Evolutionary conservation across 2,113 vertebrate genomes (phyloP).

Genomic region (Polyodon spathula): DNA sequence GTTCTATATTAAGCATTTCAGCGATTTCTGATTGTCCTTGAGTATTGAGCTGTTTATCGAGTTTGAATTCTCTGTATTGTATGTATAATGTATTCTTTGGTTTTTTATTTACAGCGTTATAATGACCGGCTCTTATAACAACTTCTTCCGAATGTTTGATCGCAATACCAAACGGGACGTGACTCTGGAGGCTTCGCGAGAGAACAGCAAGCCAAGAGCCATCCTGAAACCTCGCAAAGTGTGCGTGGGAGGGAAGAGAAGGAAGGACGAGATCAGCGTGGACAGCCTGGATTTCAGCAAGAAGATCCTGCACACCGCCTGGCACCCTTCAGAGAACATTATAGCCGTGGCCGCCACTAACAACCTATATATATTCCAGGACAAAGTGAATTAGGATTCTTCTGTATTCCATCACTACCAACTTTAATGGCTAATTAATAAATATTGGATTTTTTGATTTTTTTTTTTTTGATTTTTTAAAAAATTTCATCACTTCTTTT

Average conservation of each 20-base stretch:
- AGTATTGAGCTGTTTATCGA: not conserved
- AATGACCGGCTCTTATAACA: slow-evolving; percentile 95
- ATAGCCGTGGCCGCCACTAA: slow-evolving; percentile 94
- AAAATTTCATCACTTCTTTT: too few relatives aligned
- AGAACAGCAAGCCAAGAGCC: slow-evolving; percentile 92
- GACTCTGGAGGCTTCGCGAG: slow-evolving; percentile 86
- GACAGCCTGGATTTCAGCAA: slow-evolving; percentile 97
- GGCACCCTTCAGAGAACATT: slow-evolving; percentile 94
- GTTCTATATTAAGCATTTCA: too few relatives aligned
- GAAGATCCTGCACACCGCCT: slow-evolving; percentile 94
- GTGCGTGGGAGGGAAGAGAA: slow-evolving; percentile 83
- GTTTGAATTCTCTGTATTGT: not conserved
- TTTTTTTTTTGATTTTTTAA: too few relatives aligned
- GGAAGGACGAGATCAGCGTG: slow-evolving; percentile 91
- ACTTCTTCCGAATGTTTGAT: slow-evolving; percentile 96
- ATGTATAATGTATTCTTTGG: not conserved
- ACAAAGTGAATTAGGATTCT: slow-evolving; percentile 86
- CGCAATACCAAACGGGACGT: slow-evolving; percentile 91
- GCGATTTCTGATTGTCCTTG: too few relatives aligned
- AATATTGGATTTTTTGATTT: too few relatives aligned
- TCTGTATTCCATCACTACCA: too few relatives aligned
- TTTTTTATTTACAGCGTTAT: slow-evolving; percentile 65
- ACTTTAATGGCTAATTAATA: too few relatives aligned
- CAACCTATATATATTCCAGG: slow-evolving; percentile 98
- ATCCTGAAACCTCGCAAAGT: slow-evolving; percentile 94